Percentiles rank a stretch among this genome's conserved stretches.
phyloP scores from a whole-genome alignment of 2,113 vertebrate species.

The Rhinolophus sinicus region DNA sequence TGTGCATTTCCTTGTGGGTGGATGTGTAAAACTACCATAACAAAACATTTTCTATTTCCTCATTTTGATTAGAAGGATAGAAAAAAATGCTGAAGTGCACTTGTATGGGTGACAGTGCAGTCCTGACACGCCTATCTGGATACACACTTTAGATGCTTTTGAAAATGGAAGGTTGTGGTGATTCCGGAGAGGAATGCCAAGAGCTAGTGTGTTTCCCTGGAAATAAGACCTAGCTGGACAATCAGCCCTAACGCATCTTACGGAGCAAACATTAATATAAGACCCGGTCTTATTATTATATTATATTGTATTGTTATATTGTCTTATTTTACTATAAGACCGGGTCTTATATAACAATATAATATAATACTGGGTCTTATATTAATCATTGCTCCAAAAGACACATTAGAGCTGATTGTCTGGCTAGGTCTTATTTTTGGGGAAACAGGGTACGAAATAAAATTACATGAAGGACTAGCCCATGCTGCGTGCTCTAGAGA shows the following conservation, averaged over 20 bases:
- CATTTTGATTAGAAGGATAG: conserved; percentile 70
- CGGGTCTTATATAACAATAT: no score
- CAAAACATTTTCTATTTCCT: conserved; percentile 78
- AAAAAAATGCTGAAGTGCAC: conserved; percentile 47
- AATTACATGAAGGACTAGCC: neutral
- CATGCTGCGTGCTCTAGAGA: neutral
- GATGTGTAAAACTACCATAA: conserved; percentile 56
- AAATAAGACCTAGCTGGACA: no score
- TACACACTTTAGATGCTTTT: neutral
- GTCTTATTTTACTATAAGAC: no score
- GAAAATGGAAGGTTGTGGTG: neutral
- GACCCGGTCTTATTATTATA: no score
- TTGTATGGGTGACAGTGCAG: conserved; percentile 49
- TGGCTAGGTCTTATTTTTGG: no score
- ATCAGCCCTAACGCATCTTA: no score
- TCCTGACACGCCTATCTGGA: neutral
- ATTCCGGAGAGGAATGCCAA: neutral
- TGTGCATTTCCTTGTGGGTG: conserved; percentile 71
- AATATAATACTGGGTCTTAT: no score
- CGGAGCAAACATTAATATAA: no score
- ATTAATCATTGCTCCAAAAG: no score
- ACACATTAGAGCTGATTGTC: no score
- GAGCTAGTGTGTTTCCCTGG: neutral
- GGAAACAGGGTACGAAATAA: neutral
- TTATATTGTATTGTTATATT: no score